Percentiles rank a stretch among this genome's conserved stretches.
phyloP scores from a whole-genome alignment of 2,113 vertebrate genomes.

The Apodemus sylvaticus region DNA sequence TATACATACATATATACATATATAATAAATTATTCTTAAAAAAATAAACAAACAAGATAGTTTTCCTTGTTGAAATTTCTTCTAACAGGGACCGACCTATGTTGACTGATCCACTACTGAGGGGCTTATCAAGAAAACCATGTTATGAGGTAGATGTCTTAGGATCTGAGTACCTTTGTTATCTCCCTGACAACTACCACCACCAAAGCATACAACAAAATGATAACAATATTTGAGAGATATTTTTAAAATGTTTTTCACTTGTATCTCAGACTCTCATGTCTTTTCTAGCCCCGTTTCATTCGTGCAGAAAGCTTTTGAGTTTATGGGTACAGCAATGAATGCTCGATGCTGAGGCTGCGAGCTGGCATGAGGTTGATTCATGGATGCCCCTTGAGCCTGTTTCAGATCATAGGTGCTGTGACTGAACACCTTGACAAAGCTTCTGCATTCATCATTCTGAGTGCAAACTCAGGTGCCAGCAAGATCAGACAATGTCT shows the following conservation, averaged over 20 bases:
- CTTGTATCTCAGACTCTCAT: neutral
- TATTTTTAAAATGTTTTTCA: neutral
- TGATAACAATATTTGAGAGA: neutral
- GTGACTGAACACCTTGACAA: constrained; percentile 12
- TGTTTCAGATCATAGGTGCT: neutral
- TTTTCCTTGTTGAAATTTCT: neutral
- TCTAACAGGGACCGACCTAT: fast-evolving
- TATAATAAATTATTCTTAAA: neutral
- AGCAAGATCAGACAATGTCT: constrained; percentile 79
- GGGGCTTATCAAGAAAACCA: neutral
- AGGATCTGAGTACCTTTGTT: neutral
- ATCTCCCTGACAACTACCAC: neutral
- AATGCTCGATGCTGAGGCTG: neutral
- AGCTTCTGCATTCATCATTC: constrained; percentile 42
- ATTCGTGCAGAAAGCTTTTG: neutral
- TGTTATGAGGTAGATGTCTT: neutral
- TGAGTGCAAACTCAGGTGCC: constrained; percentile 37
- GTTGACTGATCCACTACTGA: neutral
- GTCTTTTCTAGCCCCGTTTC: neutral
- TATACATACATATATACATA: neutral
- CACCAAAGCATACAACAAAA: neutral
- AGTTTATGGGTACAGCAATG: neutral
- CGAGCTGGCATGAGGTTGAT: neutral
- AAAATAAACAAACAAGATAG: neutral
- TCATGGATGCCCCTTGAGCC: neutral